A percentile compares a stretch with the other conserved stretches of the same genome.
Evolutionary conservation across 92 coral and sea anemone genomes (phyloP).

Genomic region (Zoanthus sansibaricus): DNA sequence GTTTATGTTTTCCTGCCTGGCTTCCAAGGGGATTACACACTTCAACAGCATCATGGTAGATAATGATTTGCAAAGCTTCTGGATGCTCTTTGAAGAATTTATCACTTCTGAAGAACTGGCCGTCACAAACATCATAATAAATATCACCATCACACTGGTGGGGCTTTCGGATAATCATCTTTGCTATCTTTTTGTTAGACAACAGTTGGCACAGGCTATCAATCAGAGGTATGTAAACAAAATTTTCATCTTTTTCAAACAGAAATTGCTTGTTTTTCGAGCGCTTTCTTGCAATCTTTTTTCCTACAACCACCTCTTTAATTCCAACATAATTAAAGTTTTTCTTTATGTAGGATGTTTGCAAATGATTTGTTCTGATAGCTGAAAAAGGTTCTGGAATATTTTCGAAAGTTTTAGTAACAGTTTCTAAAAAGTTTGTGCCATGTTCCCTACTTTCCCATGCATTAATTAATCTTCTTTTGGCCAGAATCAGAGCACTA

Average conservation of each 20-base stretch:
- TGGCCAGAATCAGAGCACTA: slow-evolving; percentile 9
- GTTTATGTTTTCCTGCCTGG: slow-evolving; percentile 26
- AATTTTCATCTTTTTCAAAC: slow-evolving; percentile 45
- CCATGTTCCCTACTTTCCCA: slow-evolving; percentile 17
- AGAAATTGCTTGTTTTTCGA: slow-evolving; percentile 41
- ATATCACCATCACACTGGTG: slow-evolving; percentile 41
- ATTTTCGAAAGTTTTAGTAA: slow-evolving; percentile 1
- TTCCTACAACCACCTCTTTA: slow-evolving; percentile 40
- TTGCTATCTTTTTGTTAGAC: slow-evolving; percentile 51
- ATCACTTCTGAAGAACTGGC: too few relatives aligned
- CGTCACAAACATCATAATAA: slow-evolving; percentile 16
- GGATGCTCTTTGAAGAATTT: too few relatives aligned
- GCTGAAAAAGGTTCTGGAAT: slow-evolving; percentile 27
- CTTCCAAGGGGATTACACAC: slow-evolving; percentile 48
- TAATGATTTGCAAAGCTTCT: too few relatives aligned
- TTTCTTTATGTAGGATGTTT: slow-evolving; percentile 32
- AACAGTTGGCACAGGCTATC: slow-evolving; percentile 43
- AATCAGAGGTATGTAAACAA: slow-evolving; percentile 46
- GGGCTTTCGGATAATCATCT: slow-evolving; percentile 42
- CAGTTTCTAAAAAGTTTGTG: slow-evolving; percentile 6
- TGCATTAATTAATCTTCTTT: slow-evolving; percentile 14
- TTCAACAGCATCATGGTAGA: slow-evolving; percentile 50
- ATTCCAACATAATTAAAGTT: slow-evolving; percentile 25
- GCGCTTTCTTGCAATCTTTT: slow-evolving; percentile 33
- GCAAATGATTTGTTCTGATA: slow-evolving; percentile 26